These are phyloP conservation scores for Danio kyathit DNA, from an alignment of 2,797 vertebrate genomes.

Conservation along the genomic window DNA sequence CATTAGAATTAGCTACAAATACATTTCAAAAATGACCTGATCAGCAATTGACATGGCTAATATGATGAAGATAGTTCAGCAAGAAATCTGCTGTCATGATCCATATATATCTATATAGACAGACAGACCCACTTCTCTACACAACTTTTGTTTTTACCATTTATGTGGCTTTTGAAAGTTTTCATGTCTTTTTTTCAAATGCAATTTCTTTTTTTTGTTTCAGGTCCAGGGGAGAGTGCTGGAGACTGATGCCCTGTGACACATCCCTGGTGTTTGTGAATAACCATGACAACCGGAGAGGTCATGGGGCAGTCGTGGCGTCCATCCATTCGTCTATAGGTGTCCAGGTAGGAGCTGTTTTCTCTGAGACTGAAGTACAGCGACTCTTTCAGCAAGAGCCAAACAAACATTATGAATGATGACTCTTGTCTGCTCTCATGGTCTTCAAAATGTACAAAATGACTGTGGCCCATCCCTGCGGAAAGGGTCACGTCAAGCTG, in stretches of 20 bases:
- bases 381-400: slow-evolving; percentile 8
- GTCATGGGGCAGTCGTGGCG: slow-evolving; percentile 80
- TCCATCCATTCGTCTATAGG: slow-evolving; percentile 75
- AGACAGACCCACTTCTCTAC: background rate
- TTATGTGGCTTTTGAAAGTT: slow-evolving; percentile 8
- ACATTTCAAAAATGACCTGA: too few species aligned
- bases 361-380: slow-evolving; percentile 10
- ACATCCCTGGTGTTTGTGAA: slow-evolving; percentile 85
- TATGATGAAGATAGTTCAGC: background rate
- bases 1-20: too few species aligned
- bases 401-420: slow-evolving; percentile 19
- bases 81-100: background rate
- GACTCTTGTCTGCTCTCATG: slow-evolving; percentile 17
- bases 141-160: background rate
- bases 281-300: slow-evolving; percentile 86
- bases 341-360: slow-evolving; percentile 72
- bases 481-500: slow-evolving; percentile 84
- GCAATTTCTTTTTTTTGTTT: slow-evolving; percentile 22
- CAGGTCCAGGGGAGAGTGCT: slow-evolving; percentile 85
- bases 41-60: too few species aligned
- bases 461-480: slow-evolving; percentile 82
- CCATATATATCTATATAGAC: background rate
- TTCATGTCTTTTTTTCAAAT: slow-evolving; percentile 2
- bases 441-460: slow-evolving; percentile 82
- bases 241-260: slow-evolving; percentile 79